A percentile compares a stretch with the other conserved stretches of the same genome.
Conservation (phyloP, 2,888 invertebrate species). For the Melieria picta region DNA sequence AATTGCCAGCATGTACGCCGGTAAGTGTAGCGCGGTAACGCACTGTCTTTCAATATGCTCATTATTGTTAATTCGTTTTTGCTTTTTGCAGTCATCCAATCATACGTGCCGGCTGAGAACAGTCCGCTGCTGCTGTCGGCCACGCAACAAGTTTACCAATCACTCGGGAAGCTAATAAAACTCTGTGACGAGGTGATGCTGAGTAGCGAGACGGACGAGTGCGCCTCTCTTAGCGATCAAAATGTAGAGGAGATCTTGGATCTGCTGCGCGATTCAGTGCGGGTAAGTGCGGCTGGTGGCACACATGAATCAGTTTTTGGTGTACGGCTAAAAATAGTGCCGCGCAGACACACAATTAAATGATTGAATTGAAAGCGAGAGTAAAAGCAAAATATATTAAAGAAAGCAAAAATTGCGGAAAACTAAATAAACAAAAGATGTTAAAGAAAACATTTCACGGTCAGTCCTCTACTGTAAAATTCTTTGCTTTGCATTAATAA, state of each 20-base stretch:
- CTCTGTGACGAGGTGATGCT: conserved; percentile 90
- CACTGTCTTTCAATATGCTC: neutral
- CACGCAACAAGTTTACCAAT: conserved; percentile 86
- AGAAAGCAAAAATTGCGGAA: too few species aligned
- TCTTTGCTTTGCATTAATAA: too few species aligned
- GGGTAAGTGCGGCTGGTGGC: conserved; percentile 65
- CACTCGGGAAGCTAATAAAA: conserved; percentile 86
- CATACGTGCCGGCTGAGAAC: conserved; percentile 64
- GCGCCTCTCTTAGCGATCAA: conserved; percentile 70
- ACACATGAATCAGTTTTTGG: too few species aligned
- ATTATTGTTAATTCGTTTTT: neutral
- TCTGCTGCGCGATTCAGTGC: conserved; percentile 78
- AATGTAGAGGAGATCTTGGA: conserved; percentile 76
- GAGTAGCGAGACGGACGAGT: conserved; percentile 74
- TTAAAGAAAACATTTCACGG: too few species aligned
- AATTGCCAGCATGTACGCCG: conserved; percentile 86
- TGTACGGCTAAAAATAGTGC: too few species aligned
- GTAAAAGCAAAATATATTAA: too few species aligned
- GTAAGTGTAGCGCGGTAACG: conserved; percentile 54
- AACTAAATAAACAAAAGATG: too few species aligned
- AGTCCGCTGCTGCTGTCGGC: conserved; percentile 71
- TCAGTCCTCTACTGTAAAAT: too few species aligned
- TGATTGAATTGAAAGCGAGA: too few species aligned
- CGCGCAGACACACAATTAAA: too few species aligned
- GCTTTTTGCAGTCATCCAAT: conserved; percentile 57